Evolutionary conservation across 1,140 invertebrate species (phyloP).

Genomic region (Ridgeia piscesae): DNA sequence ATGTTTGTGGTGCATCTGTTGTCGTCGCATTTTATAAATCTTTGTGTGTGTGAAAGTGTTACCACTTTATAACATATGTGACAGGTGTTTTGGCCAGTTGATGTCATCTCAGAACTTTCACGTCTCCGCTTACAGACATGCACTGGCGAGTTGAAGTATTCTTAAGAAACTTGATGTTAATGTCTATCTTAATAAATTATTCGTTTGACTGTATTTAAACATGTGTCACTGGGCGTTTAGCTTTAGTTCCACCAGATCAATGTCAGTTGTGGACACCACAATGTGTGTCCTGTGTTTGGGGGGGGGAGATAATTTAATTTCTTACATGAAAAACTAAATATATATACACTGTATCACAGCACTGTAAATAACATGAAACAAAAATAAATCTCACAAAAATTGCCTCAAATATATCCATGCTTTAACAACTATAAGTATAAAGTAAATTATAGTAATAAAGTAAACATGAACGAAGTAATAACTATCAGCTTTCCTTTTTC

Average conservation of each 20-base stretch:
- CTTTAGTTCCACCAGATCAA: not conserved
- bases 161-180: not conserved
- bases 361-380: not conserved
- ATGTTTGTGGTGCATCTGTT: not conserved
- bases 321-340: not conserved
- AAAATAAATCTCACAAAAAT: too few relatives aligned
- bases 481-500: too few relatives aligned
- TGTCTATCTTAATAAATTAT: conserved; percentile 1
- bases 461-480: too few relatives aligned
- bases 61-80: not conserved
- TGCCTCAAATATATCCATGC: too few relatives aligned
- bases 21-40: not conserved
- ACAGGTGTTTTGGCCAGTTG: not conserved
- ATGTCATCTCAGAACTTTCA: not conserved
- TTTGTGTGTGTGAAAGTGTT: not conserved
- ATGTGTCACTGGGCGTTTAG: not conserved
- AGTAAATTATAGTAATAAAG: too few relatives aligned
- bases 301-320: not conserved
- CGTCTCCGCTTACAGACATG: not conserved
- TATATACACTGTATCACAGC: not conserved
- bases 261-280: not conserved
- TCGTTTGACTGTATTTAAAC: not conserved
- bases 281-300: too few relatives aligned
- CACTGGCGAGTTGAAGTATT: not conserved
- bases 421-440: too few relatives aligned